Percentiles rank a stretch among this genome's conserved stretches.
Evolutionary conservation across 1,140 invertebrate genomes (phyloP).

Genomic region (Drosophila miranda): DNA sequence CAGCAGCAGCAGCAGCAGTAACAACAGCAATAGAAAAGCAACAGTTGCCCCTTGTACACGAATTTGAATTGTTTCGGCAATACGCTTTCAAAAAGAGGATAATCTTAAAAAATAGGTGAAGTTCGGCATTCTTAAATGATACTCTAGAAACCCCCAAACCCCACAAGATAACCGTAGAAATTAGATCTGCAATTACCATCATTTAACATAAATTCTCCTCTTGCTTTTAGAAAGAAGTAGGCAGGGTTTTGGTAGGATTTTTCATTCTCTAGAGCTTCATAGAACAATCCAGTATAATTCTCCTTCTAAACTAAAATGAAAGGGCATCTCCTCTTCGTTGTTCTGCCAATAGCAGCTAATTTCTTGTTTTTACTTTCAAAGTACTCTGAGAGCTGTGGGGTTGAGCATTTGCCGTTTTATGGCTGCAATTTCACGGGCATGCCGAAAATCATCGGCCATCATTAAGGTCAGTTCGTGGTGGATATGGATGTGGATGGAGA

Average conservation of each 20-base stretch:
- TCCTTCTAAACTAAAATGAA: no score
- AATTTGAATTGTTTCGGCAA: conserved; percentile 27
- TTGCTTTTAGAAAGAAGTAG: no score
- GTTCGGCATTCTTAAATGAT: no score
- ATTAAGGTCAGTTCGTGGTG: conserved; percentile 67
- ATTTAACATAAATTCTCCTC: no score
- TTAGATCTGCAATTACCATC: no score
- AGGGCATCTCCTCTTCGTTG: no score
- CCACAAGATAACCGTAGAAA: no score
- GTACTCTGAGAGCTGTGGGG: conserved; percentile 10
- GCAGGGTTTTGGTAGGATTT: no score
- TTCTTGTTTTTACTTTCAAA: conserved; percentile 69
- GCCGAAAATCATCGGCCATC: conserved; percentile 72
- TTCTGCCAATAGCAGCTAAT: not conserved
- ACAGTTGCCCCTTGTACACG: conserved; percentile 51
- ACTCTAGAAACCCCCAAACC: no score
- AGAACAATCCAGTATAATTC: no score
- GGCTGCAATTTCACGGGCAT: conserved; percentile 60
- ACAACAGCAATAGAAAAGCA: conserved; percentile 31
- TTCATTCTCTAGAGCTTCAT: no score
- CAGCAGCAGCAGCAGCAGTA: conserved; percentile 25
- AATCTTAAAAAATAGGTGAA: no score
- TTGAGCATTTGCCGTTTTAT: conserved; percentile 47
- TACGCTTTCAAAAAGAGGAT: not conserved
- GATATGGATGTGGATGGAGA: conserved; percentile 6